phyloP scores from a whole-genome alignment of 2,888 invertebrate species.

The Chalcis sispes region DNA sequence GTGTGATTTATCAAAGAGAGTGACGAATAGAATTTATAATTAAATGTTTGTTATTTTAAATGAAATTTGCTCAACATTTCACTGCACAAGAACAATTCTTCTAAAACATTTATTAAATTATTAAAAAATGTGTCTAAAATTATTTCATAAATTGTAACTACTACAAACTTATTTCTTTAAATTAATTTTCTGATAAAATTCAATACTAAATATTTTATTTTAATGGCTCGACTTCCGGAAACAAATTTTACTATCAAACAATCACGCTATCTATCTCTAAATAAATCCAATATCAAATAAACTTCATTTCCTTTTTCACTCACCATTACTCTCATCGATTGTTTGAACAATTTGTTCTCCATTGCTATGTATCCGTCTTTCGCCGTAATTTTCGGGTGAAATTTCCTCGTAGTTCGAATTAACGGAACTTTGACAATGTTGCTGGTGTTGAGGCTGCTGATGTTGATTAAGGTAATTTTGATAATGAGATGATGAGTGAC shows the following conservation, averaged over 20 bases:
- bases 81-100: no score
- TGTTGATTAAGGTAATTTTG: not conserved
- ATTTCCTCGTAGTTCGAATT: constrained; percentile 49
- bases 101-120: no score
- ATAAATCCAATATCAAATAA: not conserved
- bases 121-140: no score
- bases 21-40: no score
- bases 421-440: constrained; percentile 3
- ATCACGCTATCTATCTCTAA: not conserved
- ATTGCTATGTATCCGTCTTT: not conserved
- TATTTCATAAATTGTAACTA: no score
- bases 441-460: constrained; percentile 1
- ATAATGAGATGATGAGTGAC: not conserved
- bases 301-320: constrained; percentile 5
- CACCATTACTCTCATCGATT: constrained; percentile 28
- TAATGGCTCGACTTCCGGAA: not conserved
- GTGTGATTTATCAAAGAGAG: no score
- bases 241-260: not conserved
- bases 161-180: no score
- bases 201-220: not conserved
- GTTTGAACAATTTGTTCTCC: not conserved
- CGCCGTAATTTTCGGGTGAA: constrained; percentile 17
- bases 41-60: no score
- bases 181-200: no score
- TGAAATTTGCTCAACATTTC: no score